phyloP scores from a whole-genome alignment of 2,797 vertebrate species.

The Bufotes viridis region DNA sequence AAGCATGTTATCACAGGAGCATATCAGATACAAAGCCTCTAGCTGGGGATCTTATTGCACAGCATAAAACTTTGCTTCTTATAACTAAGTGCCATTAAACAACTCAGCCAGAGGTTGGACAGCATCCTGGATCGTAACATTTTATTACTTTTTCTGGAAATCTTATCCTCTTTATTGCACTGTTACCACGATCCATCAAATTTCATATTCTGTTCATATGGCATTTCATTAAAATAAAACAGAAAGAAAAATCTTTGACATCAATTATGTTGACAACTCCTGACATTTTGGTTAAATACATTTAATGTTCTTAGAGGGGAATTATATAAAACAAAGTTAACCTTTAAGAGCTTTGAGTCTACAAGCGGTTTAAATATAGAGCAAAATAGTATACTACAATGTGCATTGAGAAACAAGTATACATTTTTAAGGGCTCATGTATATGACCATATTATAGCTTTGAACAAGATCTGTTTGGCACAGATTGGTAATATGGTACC shows the following conservation, averaged over 20 bases:
- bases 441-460: too few species aligned
- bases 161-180: slow-evolving; percentile 61
- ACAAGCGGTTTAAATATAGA: slow-evolving; percentile 18
- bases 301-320: slow-evolving; percentile 46
- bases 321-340: slow-evolving; percentile 52
- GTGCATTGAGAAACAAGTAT: not conserved
- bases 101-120: slow-evolving; percentile 60
- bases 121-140: slow-evolving; percentile 61
- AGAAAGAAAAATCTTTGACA: slow-evolving; percentile 63
- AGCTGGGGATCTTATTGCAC: slow-evolving; percentile 45
- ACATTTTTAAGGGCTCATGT: not conserved
- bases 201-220: slow-evolving; percentile 63
- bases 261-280: slow-evolving; percentile 60
- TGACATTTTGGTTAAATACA: slow-evolving; percentile 61
- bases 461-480: not conserved
- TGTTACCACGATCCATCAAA: slow-evolving; percentile 61
- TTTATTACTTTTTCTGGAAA: slow-evolving; percentile 63
- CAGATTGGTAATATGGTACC: not conserved
- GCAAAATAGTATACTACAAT: not conserved
- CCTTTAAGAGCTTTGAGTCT: slow-evolving; percentile 27
- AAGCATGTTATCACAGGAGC: slow-evolving; percentile 2
- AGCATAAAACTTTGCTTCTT: slow-evolving; percentile 49
- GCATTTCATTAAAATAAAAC: slow-evolving; percentile 63
- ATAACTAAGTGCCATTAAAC: slow-evolving; percentile 55
- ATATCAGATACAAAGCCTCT: slow-evolving; percentile 35